Base-by-base conservation (phyloP, 2,888 invertebrate genomes). In the Nycteola revayana region DNA sequence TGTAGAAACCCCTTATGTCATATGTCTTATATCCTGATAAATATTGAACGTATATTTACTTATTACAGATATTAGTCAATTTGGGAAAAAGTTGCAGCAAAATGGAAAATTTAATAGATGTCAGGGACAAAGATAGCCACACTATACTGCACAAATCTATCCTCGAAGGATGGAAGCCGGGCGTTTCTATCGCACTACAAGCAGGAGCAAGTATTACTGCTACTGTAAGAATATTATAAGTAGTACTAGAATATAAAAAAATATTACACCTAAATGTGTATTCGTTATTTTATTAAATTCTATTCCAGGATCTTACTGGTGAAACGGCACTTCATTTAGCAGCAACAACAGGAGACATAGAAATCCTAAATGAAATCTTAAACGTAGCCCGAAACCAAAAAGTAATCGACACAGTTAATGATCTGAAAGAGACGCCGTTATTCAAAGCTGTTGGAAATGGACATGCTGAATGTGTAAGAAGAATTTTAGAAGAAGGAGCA, bases 111-210 rank as follows among this genome's bases (percentile, higher is more conserved):
- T 2, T 21, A 3, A 25, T 52, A 1, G 49, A 63, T 9, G 42
- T 38, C 1, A 47, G 42, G 26, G 52, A 64, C 25, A 17, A 10
- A 6, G 20, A 11, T 4, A 60, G 64, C 1, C 32, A 27, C 2
- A 61, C 90, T 4, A 81, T 89, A 0, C 65, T 90, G 1, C 86
- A 84, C 35, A 53, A 72, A 0, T 84, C 89, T 5, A 75, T 90
- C 0, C 65, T 69, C 29, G 61, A 60, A 0, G 73, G 73, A 1
- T 89, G 90, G 88, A 60, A 71, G 1, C 66, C 77, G 7, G 88
- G 89, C 1, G 82, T 87, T 0, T 75, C 75, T 21, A 60, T 88
- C 2, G 73, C 89, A 18, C 50, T 90, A 11, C 80, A 85, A 48
- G 75, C 81, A n/a, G 81, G 82, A 2, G 85, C 89, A 21, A 75